Percentiles rank a stretch among this genome's conserved stretches.
These are phyloP conservation scores for Diadegma fenestrale DNA, from an alignment of 2,888 invertebrate genomes.

Conservation along the genomic window DNA sequence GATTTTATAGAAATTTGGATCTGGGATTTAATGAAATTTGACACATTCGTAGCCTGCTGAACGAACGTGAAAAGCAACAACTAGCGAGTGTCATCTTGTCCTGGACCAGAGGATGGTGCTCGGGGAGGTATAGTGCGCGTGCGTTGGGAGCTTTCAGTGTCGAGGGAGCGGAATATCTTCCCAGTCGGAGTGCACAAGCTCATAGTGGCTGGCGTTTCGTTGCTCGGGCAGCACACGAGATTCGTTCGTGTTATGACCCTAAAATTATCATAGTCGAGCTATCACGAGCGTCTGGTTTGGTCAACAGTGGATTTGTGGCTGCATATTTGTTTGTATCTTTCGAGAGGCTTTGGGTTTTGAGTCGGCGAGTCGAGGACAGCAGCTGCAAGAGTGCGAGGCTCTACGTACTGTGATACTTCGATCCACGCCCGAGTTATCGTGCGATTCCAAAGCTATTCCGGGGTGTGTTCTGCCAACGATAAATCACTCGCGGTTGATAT, in stretches of 20 bases:
- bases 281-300: constrained; percentile 20
- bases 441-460: neutral
- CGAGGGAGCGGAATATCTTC: constrained; percentile 68
- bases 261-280: constrained; percentile 33
- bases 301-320: constrained; percentile 41
- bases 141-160: constrained; percentile 57
- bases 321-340: constrained; percentile 15
- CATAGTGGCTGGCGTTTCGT: constrained; percentile 55
- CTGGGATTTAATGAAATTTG: neutral
- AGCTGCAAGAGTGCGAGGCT: constrained; percentile 23
- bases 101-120: constrained; percentile 38
- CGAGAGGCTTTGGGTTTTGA: neutral
- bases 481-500: neutral
- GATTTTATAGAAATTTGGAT: neutral
- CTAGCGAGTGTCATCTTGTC: constrained; percentile 17
- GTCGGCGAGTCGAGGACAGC: neutral
- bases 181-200: constrained; percentile 58
- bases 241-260: constrained; percentile 70
- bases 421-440: constrained; percentile 35
- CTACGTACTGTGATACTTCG: constrained; percentile 52
- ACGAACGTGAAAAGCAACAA: neutral
- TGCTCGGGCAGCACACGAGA: constrained; percentile 58
- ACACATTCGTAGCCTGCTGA: neutral
- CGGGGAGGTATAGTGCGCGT: constrained; percentile 56
- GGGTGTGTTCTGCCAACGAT: constrained; percentile 10